phyloP scores from a whole-genome alignment of 2,888 invertebrate species.

The Flexamia atlantica region DNA sequence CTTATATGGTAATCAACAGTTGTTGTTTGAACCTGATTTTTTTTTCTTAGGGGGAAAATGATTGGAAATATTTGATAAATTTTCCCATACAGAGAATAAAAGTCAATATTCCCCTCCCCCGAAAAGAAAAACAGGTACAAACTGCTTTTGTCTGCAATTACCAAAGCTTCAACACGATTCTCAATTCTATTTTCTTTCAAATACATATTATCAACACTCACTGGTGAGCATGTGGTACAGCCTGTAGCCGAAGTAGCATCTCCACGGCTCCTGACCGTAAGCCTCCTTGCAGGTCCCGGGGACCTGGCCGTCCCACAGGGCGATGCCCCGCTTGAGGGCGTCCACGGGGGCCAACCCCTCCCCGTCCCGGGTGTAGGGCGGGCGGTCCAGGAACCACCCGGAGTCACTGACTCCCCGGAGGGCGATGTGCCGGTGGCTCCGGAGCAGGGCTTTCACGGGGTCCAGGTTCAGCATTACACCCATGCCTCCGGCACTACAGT shows the following conservation, averaged over 20 bases:
- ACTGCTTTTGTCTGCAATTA: too few species aligned
- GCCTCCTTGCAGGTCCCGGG: slow-evolving; percentile 86
- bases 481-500: slow-evolving; percentile 92
- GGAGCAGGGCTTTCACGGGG: slow-evolving; percentile 85
- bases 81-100: too few species aligned
- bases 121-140: too few species aligned
- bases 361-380: slow-evolving; percentile 80
- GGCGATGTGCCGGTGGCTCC: slow-evolving; percentile 80
- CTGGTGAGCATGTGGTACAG: slow-evolving; percentile 91
- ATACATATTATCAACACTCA: too few species aligned
- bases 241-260: slow-evolving; percentile 94
- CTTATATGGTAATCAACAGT: too few species aligned
- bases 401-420: slow-evolving; percentile 94
- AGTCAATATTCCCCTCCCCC: too few species aligned
- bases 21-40: too few species aligned
- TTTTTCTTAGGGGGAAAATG: too few species aligned
- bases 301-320: slow-evolving; percentile 88
- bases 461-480: slow-evolving; percentile 97
- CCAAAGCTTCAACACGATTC: too few species aligned
- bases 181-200: too few species aligned
- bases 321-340: slow-evolving; percentile 85
- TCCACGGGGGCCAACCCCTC: slow-evolving; percentile 79
- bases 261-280: slow-evolving; percentile 88
- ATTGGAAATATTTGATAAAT: too few species aligned
- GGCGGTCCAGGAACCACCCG: slow-evolving; percentile 96